These are phyloP conservation scores for Notodonta ziczac DNA, from an alignment of 2,888 invertebrate species.

Conservation along the genomic window DNA sequence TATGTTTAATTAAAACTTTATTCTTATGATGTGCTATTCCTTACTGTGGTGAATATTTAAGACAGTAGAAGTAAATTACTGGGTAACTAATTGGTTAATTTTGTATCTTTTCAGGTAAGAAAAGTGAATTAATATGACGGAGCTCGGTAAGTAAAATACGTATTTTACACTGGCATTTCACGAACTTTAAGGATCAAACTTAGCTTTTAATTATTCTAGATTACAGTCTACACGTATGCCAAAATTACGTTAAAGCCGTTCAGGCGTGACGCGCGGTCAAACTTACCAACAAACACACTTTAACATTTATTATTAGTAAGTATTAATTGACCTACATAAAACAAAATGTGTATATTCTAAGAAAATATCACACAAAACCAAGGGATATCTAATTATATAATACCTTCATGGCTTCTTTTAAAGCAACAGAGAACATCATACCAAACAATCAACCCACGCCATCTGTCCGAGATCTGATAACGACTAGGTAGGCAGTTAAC, in stretches of 20 bases:
- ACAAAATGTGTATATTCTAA: no score
- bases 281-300: no score
- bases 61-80: background rate
- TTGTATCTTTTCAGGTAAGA: slow-evolving; percentile 1
- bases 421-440: slow-evolving; percentile 6
- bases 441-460: slow-evolving; percentile 20
- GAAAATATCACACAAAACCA: background rate
- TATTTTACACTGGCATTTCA: no score
- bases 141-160: background rate
- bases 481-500: slow-evolving; percentile 19
- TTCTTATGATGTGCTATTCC: no score
- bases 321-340: no score
- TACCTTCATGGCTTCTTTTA: background rate
- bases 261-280: no score
- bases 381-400: background rate
- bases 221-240: no score
- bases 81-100: background rate
- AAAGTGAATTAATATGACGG: background rate
- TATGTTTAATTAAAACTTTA: no score
- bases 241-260: no score
- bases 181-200: no score
- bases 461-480: slow-evolving; percentile 20
- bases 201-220: no score
- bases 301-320: no score
- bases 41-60: background rate